A percentile compares a stretch with the other conserved stretches of the same genome.
Conservation (phyloP, 2,888 invertebrate species). For the Hirtodrosophila histrioides region DNA sequence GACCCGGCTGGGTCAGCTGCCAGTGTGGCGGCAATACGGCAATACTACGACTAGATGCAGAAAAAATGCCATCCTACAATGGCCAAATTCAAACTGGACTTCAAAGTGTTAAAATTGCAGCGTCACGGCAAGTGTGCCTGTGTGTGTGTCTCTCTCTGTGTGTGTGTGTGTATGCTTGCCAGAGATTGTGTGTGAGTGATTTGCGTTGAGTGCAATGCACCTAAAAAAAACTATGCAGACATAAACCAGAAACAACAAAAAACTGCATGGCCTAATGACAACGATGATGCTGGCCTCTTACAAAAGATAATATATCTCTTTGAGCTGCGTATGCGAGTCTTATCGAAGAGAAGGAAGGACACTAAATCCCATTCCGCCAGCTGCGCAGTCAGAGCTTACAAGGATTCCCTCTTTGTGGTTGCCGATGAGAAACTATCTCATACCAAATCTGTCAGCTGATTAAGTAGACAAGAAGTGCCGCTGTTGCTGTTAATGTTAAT, state of each 20-base stretch:
- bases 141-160: conserved; percentile 4
- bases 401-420: conserved; percentile 9
- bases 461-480: not conserved
- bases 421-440: not conserved
- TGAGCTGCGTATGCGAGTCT: conserved; percentile 22
- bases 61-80: conserved; percentile 40
- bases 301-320: conserved; percentile 42
- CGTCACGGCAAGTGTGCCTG: conserved; percentile 49
- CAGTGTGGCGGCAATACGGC: conserved; percentile 5
- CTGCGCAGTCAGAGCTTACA: not conserved
- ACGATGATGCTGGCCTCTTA: conserved; percentile 13
- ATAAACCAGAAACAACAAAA: conserved; percentile 38
- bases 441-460: conserved; percentile 5
- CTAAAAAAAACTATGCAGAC: conserved; percentile 41
- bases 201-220: conserved; percentile 56
- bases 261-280: conserved; percentile 59
- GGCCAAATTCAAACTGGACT: conserved; percentile 72
- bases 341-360: conserved; percentile 9
- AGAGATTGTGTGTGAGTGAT: conserved; percentile 47
- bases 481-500: not conserved
- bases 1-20: conserved; percentile 21
- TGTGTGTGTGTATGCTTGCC: conserved; percentile 11
- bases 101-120: conserved; percentile 77
- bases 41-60: conserved; percentile 13
- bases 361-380: not conserved